Conservation (phyloP, 2,888 invertebrate species). For the Papilio gigon region DNA sequence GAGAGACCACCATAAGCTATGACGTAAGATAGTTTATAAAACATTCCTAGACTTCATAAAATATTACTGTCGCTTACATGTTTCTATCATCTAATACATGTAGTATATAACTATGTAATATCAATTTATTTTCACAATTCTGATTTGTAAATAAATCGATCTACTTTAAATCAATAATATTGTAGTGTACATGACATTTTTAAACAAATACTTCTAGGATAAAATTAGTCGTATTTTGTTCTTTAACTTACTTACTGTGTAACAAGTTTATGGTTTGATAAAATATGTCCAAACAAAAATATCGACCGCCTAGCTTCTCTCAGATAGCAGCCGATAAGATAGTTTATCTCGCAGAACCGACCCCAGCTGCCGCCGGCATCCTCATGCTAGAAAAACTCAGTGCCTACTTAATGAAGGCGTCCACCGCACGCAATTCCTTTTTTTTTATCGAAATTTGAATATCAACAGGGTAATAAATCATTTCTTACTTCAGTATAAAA, state of each 20-base stretch:
- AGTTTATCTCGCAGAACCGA: slow-evolving; percentile 65
- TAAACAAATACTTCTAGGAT: neutral
- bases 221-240: neutral
- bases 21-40: slow-evolving; percentile 36
- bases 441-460: slow-evolving; percentile 40
- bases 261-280: slow-evolving; percentile 38
- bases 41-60: neutral
- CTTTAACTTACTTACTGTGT: slow-evolving; percentile 46
- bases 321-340: slow-evolving; percentile 72
- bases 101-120: neutral
- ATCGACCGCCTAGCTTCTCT: slow-evolving; percentile 70
- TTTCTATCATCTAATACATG: neutral
- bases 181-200: too few relatives aligned
- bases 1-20: slow-evolving; percentile 52
- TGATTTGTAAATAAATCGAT: neutral
- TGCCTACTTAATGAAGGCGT: slow-evolving; percentile 50
- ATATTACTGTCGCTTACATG: neutral
- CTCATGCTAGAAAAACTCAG: slow-evolving; percentile 51
- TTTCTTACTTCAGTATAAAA: slow-evolving; percentile 3
- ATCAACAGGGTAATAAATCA: neutral
- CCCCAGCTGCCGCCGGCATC: slow-evolving; percentile 58
- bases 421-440: slow-evolving; percentile 48
- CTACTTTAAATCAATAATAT: too few relatives aligned
- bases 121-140: neutral
- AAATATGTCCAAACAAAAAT: slow-evolving; percentile 44